Base-by-base conservation (phyloP, 64 coral and sea anemone genomes). In the Exaiptasia diaphana region DNA sequence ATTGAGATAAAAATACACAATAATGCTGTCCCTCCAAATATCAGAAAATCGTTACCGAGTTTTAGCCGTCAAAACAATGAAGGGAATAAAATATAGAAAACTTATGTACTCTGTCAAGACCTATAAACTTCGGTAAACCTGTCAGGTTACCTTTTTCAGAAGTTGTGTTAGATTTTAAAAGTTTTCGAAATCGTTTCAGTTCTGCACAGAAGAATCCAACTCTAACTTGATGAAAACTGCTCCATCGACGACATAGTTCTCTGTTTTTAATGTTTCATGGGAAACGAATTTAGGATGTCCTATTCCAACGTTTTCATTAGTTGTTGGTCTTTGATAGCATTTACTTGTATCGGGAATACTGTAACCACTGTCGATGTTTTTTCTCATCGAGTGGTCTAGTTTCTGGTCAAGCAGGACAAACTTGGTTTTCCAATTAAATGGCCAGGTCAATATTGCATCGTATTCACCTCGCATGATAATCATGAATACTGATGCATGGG, bases 391-490 rank as follows among this genome's bases (percentile, higher is more conserved):
- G 14, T 36, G 22, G 57, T 64, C 36, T 18, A 14, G 10, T 43
- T 42, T 27, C 14, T 80, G 77, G 27, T 82, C 78, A 26, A 81
- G 48, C 17, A 81, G 22, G 0, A 41, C 38, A 46, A 84, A 84
- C 48, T 53, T 84, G 21, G 57, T 68, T 12, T 56, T 49, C 14
- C 28, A 4, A 2, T 33, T 29, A 44, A 71, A 83, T 3, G 80
- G 80, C 80, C 80, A 83, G 6, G 44, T 29, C 46, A 83, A 9
- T 30, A 83, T 33, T 38, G 48, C 48, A 33, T 83, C 80, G 28
- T 41, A 57, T 54, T 72, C 22, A 30, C 67, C 65, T 58, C 45
- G 58, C 64, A 73, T 71, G 10, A 73, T 29, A 33, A 48, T 9
- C 7, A 83, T 10, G 34, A 15, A 73, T 18, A 72, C 48, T 1